Base-by-base conservation (phyloP, 1,140 invertebrate genomes). In the Drosophila miranda region DNA sequence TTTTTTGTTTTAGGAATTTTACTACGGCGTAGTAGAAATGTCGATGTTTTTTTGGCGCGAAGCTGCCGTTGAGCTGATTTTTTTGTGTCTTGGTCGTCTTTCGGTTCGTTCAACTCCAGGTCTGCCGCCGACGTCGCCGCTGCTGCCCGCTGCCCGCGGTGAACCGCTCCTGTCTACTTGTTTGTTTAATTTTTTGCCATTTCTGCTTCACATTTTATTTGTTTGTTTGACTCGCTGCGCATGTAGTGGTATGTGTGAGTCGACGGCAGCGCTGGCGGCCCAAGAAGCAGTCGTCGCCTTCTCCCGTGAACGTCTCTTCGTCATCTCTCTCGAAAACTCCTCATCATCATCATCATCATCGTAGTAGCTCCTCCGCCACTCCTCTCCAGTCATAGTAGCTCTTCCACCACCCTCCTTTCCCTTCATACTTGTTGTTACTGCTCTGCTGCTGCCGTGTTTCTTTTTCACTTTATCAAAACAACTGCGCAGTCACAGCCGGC, bases 161-260 rank as follows among this genome's bases (percentile, higher is more conserved):
- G 78, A 89, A 87, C 78, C 89, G 89, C 89, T 83, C 81, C 89
- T 87, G 89, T 76, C 75, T 83, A 89, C 80, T 90, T 90, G 89
- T 90, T 90, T 90, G 89, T 90, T 89, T 79, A 89, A 87, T 89
- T 90, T 90, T 90, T 84, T 90, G 84, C 89, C 76, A 90, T 90
- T 90, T 86, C 81, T 80, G 83, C 87, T 89, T 76, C 89, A 82
- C 89, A 90, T 89, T 89, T 86, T 80, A 90, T 90, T 90, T 90
- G 89, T 90, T 90, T 90, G 89, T 90, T 90, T 90, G 86, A 78
- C 81, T 88, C 78, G 78, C 63, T 82, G 83, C 75, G 70, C 68
- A 66, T 75, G 82, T 87, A 67, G 78, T 82, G 63, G 82, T 87
- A 74, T 69, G 70, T 73, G 72, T 73, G 70, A 64, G 70, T 21